Conservation (phyloP, 30 jellyfish, hydroid and myxozoan species). For the Aurelia aurita complex sp. Pacific region DNA sequence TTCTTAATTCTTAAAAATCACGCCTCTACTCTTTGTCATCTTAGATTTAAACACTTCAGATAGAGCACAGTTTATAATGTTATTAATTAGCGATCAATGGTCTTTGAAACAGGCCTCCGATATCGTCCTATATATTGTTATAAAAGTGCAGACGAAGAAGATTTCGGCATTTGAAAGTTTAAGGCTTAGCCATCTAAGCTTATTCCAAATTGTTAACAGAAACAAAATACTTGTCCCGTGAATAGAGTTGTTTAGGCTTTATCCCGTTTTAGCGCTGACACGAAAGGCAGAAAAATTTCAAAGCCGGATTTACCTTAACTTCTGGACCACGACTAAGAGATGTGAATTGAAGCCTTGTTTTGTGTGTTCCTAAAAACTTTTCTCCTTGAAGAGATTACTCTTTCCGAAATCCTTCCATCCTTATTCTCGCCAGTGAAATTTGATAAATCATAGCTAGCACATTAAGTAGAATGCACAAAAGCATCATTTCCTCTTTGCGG, state of each 20-base stretch:
- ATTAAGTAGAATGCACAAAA: no score
- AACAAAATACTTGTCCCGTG: constrained; percentile 63
- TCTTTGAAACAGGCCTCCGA: constrained; percentile 18
- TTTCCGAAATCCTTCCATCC: constrained; percentile 49
- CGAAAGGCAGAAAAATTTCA: constrained; percentile 60
- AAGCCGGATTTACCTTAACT: constrained; percentile 68
- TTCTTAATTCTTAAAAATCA: no score
- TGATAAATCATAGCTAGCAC: no score
- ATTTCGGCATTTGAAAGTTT: constrained; percentile 62
- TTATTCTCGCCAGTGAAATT: neutral
- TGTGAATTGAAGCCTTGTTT: constrained; percentile 26
- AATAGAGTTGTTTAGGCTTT: constrained; percentile 71
- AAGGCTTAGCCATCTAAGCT: constrained; percentile 64
- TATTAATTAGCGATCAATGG: constrained; percentile 8
- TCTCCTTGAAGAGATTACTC: constrained; percentile 46
- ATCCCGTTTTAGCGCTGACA: constrained; percentile 68
- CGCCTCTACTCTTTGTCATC: no score
- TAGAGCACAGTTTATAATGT: no score
- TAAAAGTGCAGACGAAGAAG: constrained; percentile 27
- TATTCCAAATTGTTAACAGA: constrained; percentile 71
- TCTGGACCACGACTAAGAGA: constrained; percentile 35
- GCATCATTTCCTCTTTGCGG: no score
- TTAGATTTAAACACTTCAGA: no score
- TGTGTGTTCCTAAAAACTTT: constrained; percentile 12
- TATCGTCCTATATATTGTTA: neutral